These are phyloP conservation scores for Podocnemis expansa DNA, from an alignment of 2,113 vertebrate genomes.

Conservation along the genomic window DNA sequence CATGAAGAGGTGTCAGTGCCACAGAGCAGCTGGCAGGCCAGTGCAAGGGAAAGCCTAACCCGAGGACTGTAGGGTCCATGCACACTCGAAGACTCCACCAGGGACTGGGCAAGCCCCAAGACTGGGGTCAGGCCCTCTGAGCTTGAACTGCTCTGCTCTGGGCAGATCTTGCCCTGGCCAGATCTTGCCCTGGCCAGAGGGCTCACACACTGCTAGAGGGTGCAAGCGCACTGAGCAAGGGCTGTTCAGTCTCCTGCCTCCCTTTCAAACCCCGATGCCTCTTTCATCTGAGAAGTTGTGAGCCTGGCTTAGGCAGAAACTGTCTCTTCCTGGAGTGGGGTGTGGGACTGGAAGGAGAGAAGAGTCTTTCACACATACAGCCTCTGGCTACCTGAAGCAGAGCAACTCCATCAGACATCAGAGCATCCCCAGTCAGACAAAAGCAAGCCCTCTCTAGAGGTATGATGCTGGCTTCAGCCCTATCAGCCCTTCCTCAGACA, in stretches of 20 bases:
- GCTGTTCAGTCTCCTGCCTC: conserved; percentile 10
- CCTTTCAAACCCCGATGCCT: background rate
- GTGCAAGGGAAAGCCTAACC: background rate
- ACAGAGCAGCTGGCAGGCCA: background rate
- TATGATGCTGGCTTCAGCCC: no score
- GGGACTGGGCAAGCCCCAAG: fast-evolving
- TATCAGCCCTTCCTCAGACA: background rate
- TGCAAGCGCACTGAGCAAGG: background rate
- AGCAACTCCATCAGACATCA: background rate
- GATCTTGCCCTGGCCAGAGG: no score
- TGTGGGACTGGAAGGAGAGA: no score
- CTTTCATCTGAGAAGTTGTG: background rate
- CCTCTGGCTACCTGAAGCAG: background rate
- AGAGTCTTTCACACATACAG: background rate
- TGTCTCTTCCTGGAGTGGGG: background rate
- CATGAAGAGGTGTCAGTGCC: background rate
- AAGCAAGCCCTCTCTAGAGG: background rate
- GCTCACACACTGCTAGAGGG: background rate
- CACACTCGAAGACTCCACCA: no score
- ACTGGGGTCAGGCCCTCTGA: background rate
- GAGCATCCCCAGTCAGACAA: background rate
- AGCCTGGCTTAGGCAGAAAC: background rate
- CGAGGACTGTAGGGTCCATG: background rate
- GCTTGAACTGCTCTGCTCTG: background rate
- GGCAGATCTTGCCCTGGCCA: no score